A percentile compares a stretch with the other conserved stretches of the same genome.
Evolutionary conservation across 2,888 invertebrate genomes (phyloP).

Genomic region (Drosophila incognita): DNA sequence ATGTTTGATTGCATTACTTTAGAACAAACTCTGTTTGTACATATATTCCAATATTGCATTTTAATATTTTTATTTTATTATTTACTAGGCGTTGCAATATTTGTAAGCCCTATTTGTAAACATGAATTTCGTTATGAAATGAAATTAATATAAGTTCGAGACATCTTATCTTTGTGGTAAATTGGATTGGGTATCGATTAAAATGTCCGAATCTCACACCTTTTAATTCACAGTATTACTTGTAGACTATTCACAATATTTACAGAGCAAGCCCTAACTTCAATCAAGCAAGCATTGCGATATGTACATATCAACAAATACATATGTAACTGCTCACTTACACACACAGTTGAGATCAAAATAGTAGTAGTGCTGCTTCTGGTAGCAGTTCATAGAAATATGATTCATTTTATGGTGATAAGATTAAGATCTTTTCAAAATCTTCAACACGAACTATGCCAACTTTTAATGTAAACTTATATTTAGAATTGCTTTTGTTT

Average conservation of each 20-base stretch:
- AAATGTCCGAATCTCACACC: constrained; percentile 30
- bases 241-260: neutral
- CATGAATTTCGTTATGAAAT: no score
- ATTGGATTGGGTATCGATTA: no score
- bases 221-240: neutral
- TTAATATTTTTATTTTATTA: neutral
- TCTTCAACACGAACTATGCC: neutral
- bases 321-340: neutral
- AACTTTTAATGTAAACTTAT: neutral
- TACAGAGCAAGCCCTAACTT: neutral
- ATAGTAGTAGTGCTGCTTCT: neutral
- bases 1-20: neutral
- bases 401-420: neutral
- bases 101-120: neutral
- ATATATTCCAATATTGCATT: neutral
- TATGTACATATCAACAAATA: neutral
- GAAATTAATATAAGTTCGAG: neutral
- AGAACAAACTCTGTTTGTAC: no score
- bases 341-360: neutral
- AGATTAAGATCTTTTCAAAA: neutral
- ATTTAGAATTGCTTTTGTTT: neutral
- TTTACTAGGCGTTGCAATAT: neutral
- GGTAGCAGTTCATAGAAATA: neutral
- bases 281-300: neutral
- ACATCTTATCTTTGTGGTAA: neutral